Conservation (phyloP, 2,797 vertebrate species). For the Chaunax sp. region DNA sequence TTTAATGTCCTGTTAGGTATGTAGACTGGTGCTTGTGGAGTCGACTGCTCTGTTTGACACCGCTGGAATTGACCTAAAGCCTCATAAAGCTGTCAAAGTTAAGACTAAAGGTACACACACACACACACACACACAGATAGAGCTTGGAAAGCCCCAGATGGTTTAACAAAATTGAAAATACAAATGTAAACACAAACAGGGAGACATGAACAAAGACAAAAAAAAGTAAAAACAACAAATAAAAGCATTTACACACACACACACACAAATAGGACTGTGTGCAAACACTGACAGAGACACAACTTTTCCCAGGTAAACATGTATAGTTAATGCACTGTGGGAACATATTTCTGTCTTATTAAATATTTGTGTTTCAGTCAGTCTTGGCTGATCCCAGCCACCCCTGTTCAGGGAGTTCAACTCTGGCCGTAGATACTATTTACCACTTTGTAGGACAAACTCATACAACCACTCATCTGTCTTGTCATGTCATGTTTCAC, state of each 20-base stretch:
- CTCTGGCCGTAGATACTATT: too few species aligned
- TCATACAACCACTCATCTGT: too few species aligned
- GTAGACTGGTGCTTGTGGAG: conserved; percentile 90
- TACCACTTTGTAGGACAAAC: too few species aligned
- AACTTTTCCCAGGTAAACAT: neutral
- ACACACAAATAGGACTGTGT: neutral
- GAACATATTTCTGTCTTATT: conserved; percentile 2
- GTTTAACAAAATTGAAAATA: neutral
- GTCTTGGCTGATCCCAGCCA: too few species aligned
- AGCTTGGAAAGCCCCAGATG: neutral
- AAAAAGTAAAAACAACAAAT: neutral
- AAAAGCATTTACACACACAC: too few species aligned
- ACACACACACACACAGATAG: conserved; percentile 28
- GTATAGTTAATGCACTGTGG: neutral
- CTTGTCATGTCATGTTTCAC: too few species aligned
- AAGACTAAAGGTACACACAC: conserved; percentile 89
- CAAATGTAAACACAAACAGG: neutral
- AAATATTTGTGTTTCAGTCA: conserved; percentile 6
- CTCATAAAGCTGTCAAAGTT: conserved; percentile 92
- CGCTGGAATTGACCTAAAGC: conserved; percentile 90
- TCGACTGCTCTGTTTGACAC: conserved; percentile 94
- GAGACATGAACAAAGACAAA: neutral
- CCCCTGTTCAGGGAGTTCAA: too few species aligned
- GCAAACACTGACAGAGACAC: neutral
- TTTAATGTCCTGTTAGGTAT: conserved; percentile 73